Conservation (phyloP, 2,113 vertebrate genomes). For the Serinus canaria region DNA sequence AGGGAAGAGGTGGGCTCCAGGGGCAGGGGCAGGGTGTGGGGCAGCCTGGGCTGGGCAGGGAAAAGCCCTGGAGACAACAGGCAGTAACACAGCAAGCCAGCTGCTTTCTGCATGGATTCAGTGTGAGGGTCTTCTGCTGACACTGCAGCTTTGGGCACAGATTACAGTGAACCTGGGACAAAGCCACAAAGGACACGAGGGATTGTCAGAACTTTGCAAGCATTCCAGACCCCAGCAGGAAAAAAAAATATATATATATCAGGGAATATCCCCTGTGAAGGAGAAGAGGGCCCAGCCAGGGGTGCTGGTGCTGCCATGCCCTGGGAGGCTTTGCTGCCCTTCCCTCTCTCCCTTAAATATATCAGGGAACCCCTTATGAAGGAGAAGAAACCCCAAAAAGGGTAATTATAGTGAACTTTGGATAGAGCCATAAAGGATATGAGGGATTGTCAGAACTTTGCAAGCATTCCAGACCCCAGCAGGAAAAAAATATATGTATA, state of each 20-base stretch:
- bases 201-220: background rate
- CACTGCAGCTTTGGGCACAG: background rate
- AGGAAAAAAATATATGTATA: too few relatives aligned
- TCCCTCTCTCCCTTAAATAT: too few relatives aligned
- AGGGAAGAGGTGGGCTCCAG: background rate
- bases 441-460: too few relatives aligned
- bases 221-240: background rate
- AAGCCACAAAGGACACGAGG: background rate
- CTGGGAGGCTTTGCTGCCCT: too few relatives aligned
- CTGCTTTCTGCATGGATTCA: background rate
- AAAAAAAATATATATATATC: background rate
- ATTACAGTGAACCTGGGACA: background rate
- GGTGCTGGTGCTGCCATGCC: too few relatives aligned
- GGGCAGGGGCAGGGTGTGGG: background rate
- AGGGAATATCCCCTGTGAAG: background rate
- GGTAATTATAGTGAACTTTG: too few relatives aligned
- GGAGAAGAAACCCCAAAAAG: too few relatives aligned
- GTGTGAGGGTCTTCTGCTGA: background rate
- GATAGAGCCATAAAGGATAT: too few relatives aligned
- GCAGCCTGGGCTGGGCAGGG: slow-evolving; percentile 8
- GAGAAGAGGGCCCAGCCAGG: too few relatives aligned
- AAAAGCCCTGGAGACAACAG: background rate
- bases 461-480: too few relatives aligned
- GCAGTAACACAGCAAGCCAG: background rate
- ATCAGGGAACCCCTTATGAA: too few relatives aligned